These are phyloP conservation scores for Phoebastria nigripes DNA, from an alignment of 2,797 vertebrate genomes.

Conservation along the genomic window DNA sequence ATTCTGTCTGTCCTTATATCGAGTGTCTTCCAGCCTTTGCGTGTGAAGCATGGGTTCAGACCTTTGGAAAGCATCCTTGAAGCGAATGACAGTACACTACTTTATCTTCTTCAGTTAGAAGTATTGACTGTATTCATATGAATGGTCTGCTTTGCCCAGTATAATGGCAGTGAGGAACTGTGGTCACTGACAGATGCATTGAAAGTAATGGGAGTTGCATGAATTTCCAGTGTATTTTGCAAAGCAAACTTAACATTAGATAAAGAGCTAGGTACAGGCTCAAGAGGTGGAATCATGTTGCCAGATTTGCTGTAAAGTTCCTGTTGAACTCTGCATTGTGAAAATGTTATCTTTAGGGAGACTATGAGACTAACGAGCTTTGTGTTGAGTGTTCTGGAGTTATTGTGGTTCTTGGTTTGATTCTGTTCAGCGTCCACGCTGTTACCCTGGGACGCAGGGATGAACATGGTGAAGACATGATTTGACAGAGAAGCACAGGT, in stretches of 20 bases:
- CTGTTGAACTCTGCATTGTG: neutral
- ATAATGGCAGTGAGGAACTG: fast-evolving
- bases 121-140: neutral
- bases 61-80: neutral
- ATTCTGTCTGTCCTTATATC: neutral
- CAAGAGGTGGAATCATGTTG: neutral
- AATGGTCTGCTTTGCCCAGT: neutral
- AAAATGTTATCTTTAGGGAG: neutral
- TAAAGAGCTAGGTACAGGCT: neutral
- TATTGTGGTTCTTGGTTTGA: neutral
- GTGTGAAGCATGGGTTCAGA: neutral
- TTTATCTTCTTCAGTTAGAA: neutral
- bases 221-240: neutral
- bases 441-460: fast-evolving
- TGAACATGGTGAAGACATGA: neutral
- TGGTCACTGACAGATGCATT: neutral
- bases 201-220: neutral
- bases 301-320: neutral
- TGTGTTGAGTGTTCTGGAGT: too few species aligned
- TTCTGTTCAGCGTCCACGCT: fast-evolving
- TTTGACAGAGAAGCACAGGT: neutral
- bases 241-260: neutral
- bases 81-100: neutral
- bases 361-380: fast-evolving
- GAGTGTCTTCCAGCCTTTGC: neutral